Base-by-base conservation (phyloP, 2,888 invertebrate species). In the Brachylomia viminalis region DNA sequence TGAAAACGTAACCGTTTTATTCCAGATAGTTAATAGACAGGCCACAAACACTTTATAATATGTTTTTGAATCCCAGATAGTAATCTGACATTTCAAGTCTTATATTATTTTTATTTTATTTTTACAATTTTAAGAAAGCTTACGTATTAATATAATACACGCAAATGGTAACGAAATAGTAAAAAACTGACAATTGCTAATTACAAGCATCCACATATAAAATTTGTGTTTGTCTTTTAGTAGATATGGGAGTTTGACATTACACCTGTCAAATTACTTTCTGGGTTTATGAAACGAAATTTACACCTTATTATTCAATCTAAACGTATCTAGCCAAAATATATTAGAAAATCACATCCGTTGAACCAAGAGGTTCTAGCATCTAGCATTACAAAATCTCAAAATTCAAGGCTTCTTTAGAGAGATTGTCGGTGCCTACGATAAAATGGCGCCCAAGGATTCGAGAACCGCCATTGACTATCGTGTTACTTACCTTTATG, bases 401-500 rank as follows among this genome's bases (percentile, higher is more conserved):
- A 58, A 77, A 84, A 84, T 69, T 73, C 85, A 78, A 83, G 86
- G 80, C 70, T 83, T 49, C 6, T 5, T 27, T 54, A 61, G 72
- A 82, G 85, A 78, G 86, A 83, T 78, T 80, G 85, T 85, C 67
- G 64, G 77, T 59, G 15, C 69, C 38, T 27, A 71, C 58, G 65
- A 77, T 38, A 54, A 75, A 83, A 80, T 80, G 61, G 77, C 69
- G 80, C 52, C 77, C 85, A 85, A 85, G 85, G 86, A 85, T 80
- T 70, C 59, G 33, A 20, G 59, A 33, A 38, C 61, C 42, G 67
- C 61, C 82, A 77, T 78, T 69, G 70, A 76, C 38, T 61, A 64
- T 65, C 61, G 49, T 61, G 62, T 65, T 64, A 59, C 68, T 66
- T 54, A 52, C 15, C 13, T 72, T 67, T 45, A 66, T 38, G 52